Evolutionary conservation across 2,888 invertebrate genomes (phyloP).

Genomic region (Amphipoea lucens): DNA sequence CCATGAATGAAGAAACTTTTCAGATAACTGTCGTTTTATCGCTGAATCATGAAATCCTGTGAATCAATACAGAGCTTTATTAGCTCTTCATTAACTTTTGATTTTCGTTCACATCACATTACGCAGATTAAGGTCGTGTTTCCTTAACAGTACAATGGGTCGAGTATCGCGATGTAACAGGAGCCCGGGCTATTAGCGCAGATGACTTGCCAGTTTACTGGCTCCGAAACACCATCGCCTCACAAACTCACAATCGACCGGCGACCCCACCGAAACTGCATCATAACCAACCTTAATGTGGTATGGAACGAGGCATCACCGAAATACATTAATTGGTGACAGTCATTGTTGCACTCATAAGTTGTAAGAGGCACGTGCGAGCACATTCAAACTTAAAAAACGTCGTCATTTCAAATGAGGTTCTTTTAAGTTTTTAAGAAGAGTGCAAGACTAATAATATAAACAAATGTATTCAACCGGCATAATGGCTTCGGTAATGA

Average conservation of each 20-base stretch:
- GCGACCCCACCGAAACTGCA: slow-evolving; percentile 73
- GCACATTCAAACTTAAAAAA: slow-evolving; percentile 34
- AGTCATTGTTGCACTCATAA: slow-evolving; percentile 41
- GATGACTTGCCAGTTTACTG: slow-evolving; percentile 83
- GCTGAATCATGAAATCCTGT: neutral
- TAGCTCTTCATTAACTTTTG: slow-evolving; percentile 12
- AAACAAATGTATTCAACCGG: slow-evolving; percentile 80
- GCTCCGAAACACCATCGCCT: slow-evolving; percentile 67
- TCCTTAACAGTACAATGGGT: slow-evolving; percentile 68
- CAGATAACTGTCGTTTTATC: neutral
- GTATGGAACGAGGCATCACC: slow-evolving; percentile 41
- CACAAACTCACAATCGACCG: slow-evolving; percentile 50
- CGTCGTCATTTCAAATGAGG: slow-evolving; percentile 57
- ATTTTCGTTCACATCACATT: slow-evolving; percentile 58
- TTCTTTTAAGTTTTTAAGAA: slow-evolving; percentile 48
- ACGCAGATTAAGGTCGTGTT: slow-evolving; percentile 67
- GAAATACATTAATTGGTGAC: slow-evolving; percentile 57
- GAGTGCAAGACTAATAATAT: slow-evolving; percentile 71
- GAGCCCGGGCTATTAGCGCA: slow-evolving; percentile 79
- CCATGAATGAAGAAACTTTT: neutral
- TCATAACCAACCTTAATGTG: slow-evolving; percentile 66
- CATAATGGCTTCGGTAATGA: slow-evolving; percentile 77
- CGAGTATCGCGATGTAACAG: slow-evolving; percentile 75
- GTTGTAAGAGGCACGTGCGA: slow-evolving; percentile 25
- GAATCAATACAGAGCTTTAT: neutral